These are phyloP conservation scores for Triplophysa tibetana DNA, from an alignment of 2,113 vertebrate genomes.

Conservation along the genomic window DNA sequence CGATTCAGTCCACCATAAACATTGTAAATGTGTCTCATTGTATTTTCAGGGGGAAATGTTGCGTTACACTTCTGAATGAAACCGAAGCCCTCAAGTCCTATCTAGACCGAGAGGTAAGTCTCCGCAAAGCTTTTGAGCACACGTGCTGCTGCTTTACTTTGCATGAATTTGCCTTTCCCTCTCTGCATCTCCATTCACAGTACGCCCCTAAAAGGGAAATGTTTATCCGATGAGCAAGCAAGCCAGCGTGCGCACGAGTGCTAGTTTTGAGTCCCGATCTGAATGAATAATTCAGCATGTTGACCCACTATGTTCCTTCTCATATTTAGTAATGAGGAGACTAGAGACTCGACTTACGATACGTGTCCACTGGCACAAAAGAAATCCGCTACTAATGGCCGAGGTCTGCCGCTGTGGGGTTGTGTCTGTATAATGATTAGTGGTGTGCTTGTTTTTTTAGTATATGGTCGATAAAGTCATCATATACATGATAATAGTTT, in stretches of 20 bases:
- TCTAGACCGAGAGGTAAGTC: constrained; percentile 91
- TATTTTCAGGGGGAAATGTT: constrained; percentile 90
- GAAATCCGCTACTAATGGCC: too few relatives aligned
- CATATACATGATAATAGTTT: too few relatives aligned
- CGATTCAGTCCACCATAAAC: background rate
- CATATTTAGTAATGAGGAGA: constrained; percentile 74
- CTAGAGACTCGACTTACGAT: constrained; percentile 60
- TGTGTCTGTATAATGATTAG: too few relatives aligned
- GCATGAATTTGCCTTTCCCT: constrained; percentile 17
- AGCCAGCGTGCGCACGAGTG: constrained; percentile 3
- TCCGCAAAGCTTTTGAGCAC: background rate
- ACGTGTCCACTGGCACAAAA: background rate
- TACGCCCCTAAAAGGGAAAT: background rate
- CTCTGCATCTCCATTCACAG: background rate
- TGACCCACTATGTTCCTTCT: constrained; percentile 76
- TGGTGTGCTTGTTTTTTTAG: too few relatives aligned
- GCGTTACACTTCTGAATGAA: constrained; percentile 95
- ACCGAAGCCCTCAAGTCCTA: constrained; percentile 96
- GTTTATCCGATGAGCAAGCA: constrained; percentile 26
- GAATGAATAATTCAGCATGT: constrained; percentile 76
- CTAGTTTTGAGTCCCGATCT: constrained; percentile 58
- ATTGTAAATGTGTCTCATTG: background rate
- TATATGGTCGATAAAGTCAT: too few relatives aligned
- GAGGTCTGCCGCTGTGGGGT: too few relatives aligned
- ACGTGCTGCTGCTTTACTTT: constrained; percentile 15